Conservation (phyloP, 2,113 vertebrate genomes). For the Hemibagrus wyckioides region DNA sequence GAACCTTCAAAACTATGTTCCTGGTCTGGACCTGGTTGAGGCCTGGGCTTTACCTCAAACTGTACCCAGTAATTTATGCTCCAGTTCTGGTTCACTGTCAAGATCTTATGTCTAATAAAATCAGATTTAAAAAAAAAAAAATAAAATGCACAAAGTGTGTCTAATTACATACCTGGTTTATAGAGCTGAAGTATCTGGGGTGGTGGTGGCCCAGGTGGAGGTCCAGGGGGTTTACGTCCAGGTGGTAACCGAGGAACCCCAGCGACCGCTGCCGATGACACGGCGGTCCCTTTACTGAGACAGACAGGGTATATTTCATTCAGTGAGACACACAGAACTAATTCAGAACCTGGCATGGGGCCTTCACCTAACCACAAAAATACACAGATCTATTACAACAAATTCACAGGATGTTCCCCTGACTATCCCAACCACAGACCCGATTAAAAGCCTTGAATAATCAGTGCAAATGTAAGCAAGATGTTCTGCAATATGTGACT, state of each 20-base stretch:
- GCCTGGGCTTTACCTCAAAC: not conserved
- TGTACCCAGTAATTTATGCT: not conserved
- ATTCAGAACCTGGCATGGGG: not conserved
- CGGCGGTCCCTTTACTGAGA: constrained; percentile 71
- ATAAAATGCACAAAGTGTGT: not conserved
- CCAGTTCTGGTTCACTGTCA: not conserved
- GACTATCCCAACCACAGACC: not conserved
- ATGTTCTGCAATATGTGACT: not conserved
- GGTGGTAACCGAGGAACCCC: constrained; percentile 91
- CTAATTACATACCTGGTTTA: not conserved
- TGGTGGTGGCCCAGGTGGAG: constrained; percentile 92
- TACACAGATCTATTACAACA: not conserved
- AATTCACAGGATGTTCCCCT: not conserved
- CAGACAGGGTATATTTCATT: constrained; percentile 47
- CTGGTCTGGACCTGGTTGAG: not conserved
- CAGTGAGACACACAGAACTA: not conserved
- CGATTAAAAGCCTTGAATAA: not conserved
- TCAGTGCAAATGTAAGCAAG: not conserved
- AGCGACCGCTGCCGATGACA: constrained; percentile 74
- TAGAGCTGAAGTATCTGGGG: constrained; percentile 60
- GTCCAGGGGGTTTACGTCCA: constrained; percentile 92
- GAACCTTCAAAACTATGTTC: not conserved
- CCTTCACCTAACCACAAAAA: not conserved
- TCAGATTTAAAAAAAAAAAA: not conserved
- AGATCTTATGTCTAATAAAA: not conserved